phyloP scores from a whole-genome alignment of 2,113 vertebrate species.

The Rafetus swinhoei region DNA sequence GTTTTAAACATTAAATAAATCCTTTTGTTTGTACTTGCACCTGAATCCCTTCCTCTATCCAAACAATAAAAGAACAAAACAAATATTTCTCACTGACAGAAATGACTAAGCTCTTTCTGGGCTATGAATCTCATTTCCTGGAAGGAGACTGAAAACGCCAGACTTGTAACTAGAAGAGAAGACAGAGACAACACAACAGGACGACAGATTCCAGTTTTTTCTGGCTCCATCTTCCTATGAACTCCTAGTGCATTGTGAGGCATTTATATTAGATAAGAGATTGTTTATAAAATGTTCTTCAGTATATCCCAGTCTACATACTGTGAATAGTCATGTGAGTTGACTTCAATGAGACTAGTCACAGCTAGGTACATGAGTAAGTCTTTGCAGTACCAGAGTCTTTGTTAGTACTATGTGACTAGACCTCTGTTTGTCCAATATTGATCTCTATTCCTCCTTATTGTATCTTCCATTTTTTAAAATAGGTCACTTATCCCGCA shows the following conservation, averaged over 20 bases:
- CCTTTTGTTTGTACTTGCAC: constrained; percentile 57
- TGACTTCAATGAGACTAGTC: accelerated
- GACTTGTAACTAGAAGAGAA: constrained; percentile 30
- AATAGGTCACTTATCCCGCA: no score
- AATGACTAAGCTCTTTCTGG: constrained; percentile 49
- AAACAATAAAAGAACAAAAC: constrained; percentile 52
- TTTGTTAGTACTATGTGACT: background rate
- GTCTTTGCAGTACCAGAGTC: background rate
- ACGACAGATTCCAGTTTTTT: constrained; percentile 3
- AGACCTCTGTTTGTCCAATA: background rate
- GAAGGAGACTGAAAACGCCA: constrained; percentile 37
- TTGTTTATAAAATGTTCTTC: background rate
- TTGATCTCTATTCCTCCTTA: background rate
- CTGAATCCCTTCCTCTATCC: constrained; percentile 50
- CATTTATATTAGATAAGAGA: constrained; percentile 11
- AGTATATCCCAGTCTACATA: background rate
- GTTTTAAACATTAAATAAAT: constrained; percentile 59
- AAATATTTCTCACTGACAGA: constrained; percentile 59
- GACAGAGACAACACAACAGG: constrained; percentile 29
- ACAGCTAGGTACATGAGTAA: accelerated
- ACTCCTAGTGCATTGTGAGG: constrained; percentile 4
- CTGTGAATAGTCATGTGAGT: background rate
- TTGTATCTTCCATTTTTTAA: background rate
- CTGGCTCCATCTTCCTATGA: constrained; percentile 12
- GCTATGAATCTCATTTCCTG: constrained; percentile 53